Base-by-base conservation (phyloP, 1,140 invertebrate genomes). In the Caligus rogercresseyi region DNA sequence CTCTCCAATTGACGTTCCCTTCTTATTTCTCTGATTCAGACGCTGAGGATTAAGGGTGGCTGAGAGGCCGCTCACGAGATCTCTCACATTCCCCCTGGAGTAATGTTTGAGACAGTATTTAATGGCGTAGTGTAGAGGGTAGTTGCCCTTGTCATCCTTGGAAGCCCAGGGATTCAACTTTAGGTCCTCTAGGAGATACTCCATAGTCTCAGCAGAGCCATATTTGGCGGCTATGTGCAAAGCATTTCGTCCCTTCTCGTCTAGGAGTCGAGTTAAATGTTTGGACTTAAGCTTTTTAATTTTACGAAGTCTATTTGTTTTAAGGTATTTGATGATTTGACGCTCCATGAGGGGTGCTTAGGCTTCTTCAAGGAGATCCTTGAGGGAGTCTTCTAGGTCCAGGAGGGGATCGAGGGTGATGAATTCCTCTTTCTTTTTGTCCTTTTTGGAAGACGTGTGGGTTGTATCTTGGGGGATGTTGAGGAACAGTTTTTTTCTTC, bases 151-250 rank as follows among this genome's bases (percentile, higher is more conserved):
- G 2, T 14, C 13, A 16, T 60, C 57, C 21, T 25, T 20, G 13
- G 43, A 2, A 18, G 16, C 16, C 24, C 20, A 16, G 1, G 57
- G 25, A 21, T 20, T 25, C 15, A 24, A 21, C 2, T 43, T n/a
- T 7, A 43, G 31, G 7, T 18, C 15, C 16, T 18, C 14, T 3
- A 60, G 15, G 26, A 60, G 26, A 4, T 24, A 21, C 1, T 31
- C 2, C 15, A 60, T 31, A 43, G n/a, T 16, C 4, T 60, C 57
- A 18, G 24, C 14, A 15, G 16, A 15, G 3, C 57, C 57, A 19
- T 18, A 31, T 60, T 60, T 60, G 24, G 23, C 23, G 2, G 57
- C 57, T n/a, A 60, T 2, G 57, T 60, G 57, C n/a, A 60, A 31
- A 25, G 23, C 57, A 31, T 24, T 60, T 1, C 26, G 57, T 25